Conservation (phyloP, 35 echinoderm and acorn worm genomes). For the Heliocidaris erythrogramma region DNA sequence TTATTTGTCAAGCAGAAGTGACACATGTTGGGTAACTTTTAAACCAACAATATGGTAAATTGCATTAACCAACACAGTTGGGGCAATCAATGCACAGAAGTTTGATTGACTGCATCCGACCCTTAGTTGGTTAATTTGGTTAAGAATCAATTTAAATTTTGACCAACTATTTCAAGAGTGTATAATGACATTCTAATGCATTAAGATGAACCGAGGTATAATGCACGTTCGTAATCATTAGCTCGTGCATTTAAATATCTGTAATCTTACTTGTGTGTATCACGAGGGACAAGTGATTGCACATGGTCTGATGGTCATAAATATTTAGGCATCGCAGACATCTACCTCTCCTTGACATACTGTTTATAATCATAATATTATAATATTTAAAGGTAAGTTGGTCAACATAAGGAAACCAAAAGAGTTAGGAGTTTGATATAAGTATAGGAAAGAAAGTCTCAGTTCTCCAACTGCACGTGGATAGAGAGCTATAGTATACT, state of each 20-base stretch:
- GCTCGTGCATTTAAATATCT: not conserved
- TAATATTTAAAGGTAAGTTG: not conserved
- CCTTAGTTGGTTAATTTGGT: too few relatives aligned
- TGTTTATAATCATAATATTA: not conserved
- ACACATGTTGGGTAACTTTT: too few relatives aligned
- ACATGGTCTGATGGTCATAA: not conserved
- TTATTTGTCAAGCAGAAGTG: too few relatives aligned
- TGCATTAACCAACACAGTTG: too few relatives aligned
- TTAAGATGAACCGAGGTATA: too few relatives aligned
- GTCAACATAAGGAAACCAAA: slow-evolving; percentile 5
- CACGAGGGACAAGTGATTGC: not conserved
- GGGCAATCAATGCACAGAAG: too few relatives aligned
- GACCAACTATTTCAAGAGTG: too few relatives aligned
- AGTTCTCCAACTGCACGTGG: not conserved
- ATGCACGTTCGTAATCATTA: too few relatives aligned
- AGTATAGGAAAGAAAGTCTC: not conserved
- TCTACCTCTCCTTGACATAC: not conserved
- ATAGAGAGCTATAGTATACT: not conserved
- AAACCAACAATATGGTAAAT: too few relatives aligned
- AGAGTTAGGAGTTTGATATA: not conserved
- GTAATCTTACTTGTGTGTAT: not conserved
- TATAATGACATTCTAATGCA: too few relatives aligned
- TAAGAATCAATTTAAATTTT: too few relatives aligned
- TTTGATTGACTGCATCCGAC: too few relatives aligned
- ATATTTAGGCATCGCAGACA: slow-evolving; percentile 6